phyloP scores from a whole-genome alignment of 2,797 vertebrate species.

The Melanotaenia trifasciata region DNA sequence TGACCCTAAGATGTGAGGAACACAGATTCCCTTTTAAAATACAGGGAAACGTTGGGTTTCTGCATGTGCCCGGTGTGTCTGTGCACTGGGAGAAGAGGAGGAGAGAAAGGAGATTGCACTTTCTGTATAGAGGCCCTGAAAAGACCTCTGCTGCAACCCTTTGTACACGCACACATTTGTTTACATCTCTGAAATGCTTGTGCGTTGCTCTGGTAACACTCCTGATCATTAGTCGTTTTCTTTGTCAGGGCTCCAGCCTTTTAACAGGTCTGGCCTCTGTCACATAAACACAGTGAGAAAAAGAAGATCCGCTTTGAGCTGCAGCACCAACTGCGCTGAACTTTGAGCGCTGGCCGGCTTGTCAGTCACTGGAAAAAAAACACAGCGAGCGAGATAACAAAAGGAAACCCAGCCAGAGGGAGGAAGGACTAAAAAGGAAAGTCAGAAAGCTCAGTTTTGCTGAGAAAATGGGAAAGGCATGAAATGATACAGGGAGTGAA shows the following conservation, averaged over 20 bases:
- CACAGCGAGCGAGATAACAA: slow-evolving; percentile 23
- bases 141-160: slow-evolving; percentile 44
- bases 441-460: slow-evolving; percentile 10
- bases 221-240: slow-evolving; percentile 67
- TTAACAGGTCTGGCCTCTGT: slow-evolving; percentile 74
- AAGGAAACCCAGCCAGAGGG: slow-evolving; percentile 31
- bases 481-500: slow-evolving; percentile 32
- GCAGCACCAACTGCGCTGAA: slow-evolving; percentile 20
- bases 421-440: slow-evolving; percentile 19
- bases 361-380: slow-evolving; percentile 26
- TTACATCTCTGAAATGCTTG: slow-evolving; percentile 75
- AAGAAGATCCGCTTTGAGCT: slow-evolving; percentile 53
- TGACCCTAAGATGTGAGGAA: slow-evolving; percentile 34
- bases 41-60: slow-evolving; percentile 11
- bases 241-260: slow-evolving; percentile 73
- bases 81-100: neutral
- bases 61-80: slow-evolving; percentile 26
- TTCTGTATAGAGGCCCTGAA: slow-evolving; percentile 49
- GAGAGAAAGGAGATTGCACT: slow-evolving; percentile 18
- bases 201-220: slow-evolving; percentile 70
- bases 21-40: slow-evolving; percentile 36
- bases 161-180: slow-evolving; percentile 65
- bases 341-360: slow-evolving; percentile 18
- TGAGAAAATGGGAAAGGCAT: slow-evolving; percentile 36
- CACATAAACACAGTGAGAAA: slow-evolving; percentile 67